These are phyloP conservation scores for Polyodon spathula DNA, from an alignment of 2,113 vertebrate species.

Conservation along the genomic window DNA sequence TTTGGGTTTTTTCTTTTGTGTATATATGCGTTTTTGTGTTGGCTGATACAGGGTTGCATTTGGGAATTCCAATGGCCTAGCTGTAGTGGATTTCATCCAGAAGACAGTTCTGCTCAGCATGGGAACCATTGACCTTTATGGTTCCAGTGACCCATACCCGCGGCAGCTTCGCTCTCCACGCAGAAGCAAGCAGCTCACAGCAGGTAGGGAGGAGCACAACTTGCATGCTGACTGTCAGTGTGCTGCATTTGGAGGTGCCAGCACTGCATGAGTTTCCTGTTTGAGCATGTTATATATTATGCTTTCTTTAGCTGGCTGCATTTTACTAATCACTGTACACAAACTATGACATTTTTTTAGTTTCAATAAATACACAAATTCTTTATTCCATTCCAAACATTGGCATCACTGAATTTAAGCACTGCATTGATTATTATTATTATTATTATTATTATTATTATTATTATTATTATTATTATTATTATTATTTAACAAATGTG, in stretches of 20 bases:
- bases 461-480: too few relatives aligned
- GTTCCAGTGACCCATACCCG: constrained; percentile 82
- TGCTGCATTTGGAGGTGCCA: background rate
- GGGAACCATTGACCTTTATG: constrained; percentile 82
- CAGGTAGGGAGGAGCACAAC: constrained; percentile 65
- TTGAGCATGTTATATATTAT: constrained; percentile 10
- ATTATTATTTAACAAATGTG: too few relatives aligned
- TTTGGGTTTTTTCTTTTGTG: constrained; percentile 18
- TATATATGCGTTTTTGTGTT: too few relatives aligned
- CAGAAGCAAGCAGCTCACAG: constrained; percentile 85
- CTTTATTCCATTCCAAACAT: too few relatives aligned
- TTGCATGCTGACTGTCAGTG: background rate
- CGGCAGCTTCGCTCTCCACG: constrained; percentile 86
- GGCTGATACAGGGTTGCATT: constrained; percentile 72
- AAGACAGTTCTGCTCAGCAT: constrained; percentile 84
- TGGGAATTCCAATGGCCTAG: constrained; percentile 87
- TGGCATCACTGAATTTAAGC: too few relatives aligned
- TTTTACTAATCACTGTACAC: constrained; percentile 23
- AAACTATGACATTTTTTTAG: too few relatives aligned
- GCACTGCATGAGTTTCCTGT: constrained; percentile 17
- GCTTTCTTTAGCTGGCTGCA: constrained; percentile 35
- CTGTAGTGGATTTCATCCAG: constrained; percentile 90
- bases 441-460: too few relatives aligned
- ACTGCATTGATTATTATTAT: too few relatives aligned
- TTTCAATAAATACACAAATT: too few relatives aligned